Conservation (phyloP, 2,797 vertebrate genomes). For the Protonibea diacanthus region DNA sequence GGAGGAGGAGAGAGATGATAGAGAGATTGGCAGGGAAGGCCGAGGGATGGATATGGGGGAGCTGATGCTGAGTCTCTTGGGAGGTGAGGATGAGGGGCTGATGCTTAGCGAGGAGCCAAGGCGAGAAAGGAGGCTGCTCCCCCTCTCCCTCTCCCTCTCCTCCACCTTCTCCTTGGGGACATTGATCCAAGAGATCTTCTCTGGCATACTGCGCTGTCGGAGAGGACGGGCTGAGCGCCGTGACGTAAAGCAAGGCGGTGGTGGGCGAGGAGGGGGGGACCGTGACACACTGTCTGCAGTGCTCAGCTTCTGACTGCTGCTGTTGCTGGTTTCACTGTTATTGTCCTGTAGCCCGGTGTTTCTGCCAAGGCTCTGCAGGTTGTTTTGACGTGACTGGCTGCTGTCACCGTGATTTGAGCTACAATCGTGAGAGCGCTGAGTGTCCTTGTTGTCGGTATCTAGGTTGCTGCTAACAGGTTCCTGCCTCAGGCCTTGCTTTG, state of each 20-base stretch:
- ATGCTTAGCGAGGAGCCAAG: conserved; percentile 73
- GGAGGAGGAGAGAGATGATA: conserved; percentile 83
- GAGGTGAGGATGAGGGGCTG: conserved; percentile 73
- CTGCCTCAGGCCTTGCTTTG: conserved; percentile 11
- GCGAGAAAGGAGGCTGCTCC: conserved; percentile 76
- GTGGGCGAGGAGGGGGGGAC: conserved; percentile 90
- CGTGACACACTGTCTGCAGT: conserved; percentile 56
- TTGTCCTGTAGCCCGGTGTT: neutral
- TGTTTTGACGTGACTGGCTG: conserved; percentile 1
- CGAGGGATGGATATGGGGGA: conserved; percentile 88
- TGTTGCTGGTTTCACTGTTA: neutral
- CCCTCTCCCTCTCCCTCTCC: conserved; percentile 66
- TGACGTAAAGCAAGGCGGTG: conserved; percentile 83
- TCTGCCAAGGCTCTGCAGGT: conserved; percentile 2
- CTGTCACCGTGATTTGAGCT: neutral
- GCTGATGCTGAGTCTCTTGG: conserved; percentile 78
- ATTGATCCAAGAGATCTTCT: conserved; percentile 75
- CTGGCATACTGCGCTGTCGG: conserved; percentile 87
- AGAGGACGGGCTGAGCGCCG: conserved; percentile 42
- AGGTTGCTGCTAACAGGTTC: neutral
- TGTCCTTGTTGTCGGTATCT: conserved; percentile 9
- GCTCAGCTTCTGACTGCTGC: conserved; percentile 7
- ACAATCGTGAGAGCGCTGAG: neutral
- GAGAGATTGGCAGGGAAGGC: conserved; percentile 58
- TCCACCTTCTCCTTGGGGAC: conserved; percentile 61